Conservation (phyloP, 2,888 invertebrate genomes). For the Masnerella sp. region DNA sequence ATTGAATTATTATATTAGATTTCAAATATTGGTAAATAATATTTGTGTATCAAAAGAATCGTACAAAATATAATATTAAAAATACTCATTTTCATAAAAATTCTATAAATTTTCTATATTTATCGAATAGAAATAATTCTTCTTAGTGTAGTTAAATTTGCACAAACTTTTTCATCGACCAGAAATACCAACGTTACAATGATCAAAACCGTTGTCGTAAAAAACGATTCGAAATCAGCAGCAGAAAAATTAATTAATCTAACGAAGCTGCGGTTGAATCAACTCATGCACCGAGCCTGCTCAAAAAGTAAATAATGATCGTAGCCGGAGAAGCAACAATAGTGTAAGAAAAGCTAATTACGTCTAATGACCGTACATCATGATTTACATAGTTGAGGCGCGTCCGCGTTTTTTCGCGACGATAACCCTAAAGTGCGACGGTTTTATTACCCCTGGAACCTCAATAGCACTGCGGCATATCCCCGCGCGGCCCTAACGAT, state of each 20-base stretch:
- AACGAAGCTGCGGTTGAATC: conserved; percentile 18
- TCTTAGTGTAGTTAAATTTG: too few species aligned
- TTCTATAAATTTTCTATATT: too few species aligned
- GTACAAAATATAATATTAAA: too few species aligned
- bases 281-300: conserved; percentile 1
- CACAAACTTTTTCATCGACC: neutral
- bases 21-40: too few species aligned
- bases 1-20: too few species aligned
- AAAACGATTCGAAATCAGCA: neutral
- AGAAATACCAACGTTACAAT: too few species aligned
- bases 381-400: conserved; percentile 51
- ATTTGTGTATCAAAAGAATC: too few species aligned
- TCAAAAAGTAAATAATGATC: conserved; percentile 40
- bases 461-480: conserved; percentile 53
- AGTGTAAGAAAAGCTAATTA: conserved; percentile 47
- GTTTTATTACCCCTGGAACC: conserved; percentile 43
- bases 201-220: too few species aligned
- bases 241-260: conserved; percentile 27
- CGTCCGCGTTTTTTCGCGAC: conserved; percentile 47
- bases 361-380: conserved; percentile 41
- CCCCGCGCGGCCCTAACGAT: conserved; percentile 55
- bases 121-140: too few species aligned
- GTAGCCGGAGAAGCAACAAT: conserved; percentile 31
- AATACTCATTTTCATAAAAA: too few species aligned
- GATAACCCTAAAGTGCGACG: conserved; percentile 53